Percentiles rank a stretch among this genome's conserved stretches.
Conservation (phyloP, 2,113 vertebrate genomes). For the Xiphophorus hellerii region DNA sequence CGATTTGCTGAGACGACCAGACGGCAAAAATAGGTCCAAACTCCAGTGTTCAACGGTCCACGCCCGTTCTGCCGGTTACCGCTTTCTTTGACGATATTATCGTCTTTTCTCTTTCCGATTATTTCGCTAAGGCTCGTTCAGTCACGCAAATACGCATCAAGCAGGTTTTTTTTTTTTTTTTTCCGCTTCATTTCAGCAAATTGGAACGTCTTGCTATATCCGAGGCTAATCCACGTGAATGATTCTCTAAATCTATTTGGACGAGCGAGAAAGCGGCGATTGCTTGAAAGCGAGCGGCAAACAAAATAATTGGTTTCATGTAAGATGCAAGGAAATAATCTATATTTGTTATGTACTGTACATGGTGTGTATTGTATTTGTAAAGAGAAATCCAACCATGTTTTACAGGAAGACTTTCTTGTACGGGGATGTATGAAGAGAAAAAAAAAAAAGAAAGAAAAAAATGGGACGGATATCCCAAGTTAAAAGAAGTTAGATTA, state of each 20-base stretch:
- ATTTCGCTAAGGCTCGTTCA: conserved; percentile 37
- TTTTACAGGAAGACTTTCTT: conserved; percentile 72
- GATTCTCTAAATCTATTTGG: conserved; percentile 47
- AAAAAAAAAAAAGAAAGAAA: background rate
- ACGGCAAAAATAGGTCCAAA: conserved; percentile 49
- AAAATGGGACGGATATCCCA: conserved; percentile 54
- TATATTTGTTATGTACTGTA: conserved; percentile 83
- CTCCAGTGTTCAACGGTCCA: conserved; percentile 20
- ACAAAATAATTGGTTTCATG: conserved; percentile 65
- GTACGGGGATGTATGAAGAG: conserved; percentile 64
- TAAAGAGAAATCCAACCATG: conserved; percentile 75
- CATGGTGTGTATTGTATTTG: conserved; percentile 81
- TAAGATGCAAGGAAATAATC: conserved; percentile 67
- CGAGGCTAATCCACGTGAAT: conserved; percentile 27
- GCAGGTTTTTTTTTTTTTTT: conserved; percentile 1
- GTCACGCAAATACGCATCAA: conserved; percentile 45
- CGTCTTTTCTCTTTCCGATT: conserved; percentile 3
- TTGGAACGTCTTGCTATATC: conserved; percentile 37
- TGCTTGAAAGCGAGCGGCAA: conserved; percentile 59
- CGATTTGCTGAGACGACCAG: conserved; percentile 45
- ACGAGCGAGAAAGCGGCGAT: conserved; percentile 50
- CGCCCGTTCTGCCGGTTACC: conserved; percentile 21
- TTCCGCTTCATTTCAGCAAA: conserved; percentile 36
- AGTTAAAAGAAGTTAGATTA: conserved; percentile 74
- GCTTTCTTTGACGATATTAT: conserved; percentile 13